phyloP scores from a whole-genome alignment of 2,113 vertebrate species.

The Phycodurus eques region DNA sequence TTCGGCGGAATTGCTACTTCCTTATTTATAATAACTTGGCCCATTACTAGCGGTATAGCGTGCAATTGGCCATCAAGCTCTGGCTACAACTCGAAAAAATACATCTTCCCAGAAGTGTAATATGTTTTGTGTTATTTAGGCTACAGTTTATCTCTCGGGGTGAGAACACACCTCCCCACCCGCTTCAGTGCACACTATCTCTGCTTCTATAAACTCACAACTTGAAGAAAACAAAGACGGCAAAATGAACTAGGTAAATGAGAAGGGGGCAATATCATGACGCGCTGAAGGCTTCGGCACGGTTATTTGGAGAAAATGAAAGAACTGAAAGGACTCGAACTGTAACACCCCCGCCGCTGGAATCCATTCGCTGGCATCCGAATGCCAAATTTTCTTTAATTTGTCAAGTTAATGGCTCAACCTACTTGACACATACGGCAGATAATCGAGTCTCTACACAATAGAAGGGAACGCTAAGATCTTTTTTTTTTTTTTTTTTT shows the following conservation, averaged over 20 bases:
- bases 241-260: background rate
- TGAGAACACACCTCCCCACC: too few species aligned
- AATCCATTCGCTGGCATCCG: background rate
- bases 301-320: background rate
- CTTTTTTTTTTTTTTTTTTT: background rate
- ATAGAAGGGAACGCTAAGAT: conserved; percentile 1
- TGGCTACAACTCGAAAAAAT: too few species aligned
- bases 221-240: background rate
- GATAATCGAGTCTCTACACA: background rate
- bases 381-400: background rate
- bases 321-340: background rate
- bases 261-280: background rate
- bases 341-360: background rate
- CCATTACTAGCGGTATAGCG: too few species aligned
- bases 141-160: too few species aligned
- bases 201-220: background rate
- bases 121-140: too few species aligned
- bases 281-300: background rate
- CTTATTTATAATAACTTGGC: too few species aligned
- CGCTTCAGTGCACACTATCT: too few species aligned
- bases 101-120: too few species aligned
- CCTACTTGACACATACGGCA: background rate
- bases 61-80: too few species aligned
- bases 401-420: background rate
- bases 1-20: too few species aligned